Evolutionary conservation across 1,140 invertebrate species (phyloP), one percentile per base, ranked within the genome.

Genomic region (Aphaenogaster ashmeadi): DNA sequence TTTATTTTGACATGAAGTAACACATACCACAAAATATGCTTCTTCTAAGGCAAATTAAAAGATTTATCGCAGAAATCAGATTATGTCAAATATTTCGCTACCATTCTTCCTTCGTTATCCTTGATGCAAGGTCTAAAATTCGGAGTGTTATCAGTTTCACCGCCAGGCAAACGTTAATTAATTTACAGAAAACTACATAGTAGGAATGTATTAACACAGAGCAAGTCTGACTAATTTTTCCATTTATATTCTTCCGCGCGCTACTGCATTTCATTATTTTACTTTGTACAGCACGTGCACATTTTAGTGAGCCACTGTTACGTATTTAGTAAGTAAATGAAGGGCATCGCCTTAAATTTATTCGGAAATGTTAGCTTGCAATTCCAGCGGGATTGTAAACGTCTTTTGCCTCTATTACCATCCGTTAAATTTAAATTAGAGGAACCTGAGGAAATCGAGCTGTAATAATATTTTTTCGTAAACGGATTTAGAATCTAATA

Each of bases 241-340:
- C 80, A 84, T 84, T 84, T 84, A 84, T 84, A 84, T 84, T 74
- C 80, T 74, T 75, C 80, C 69, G 41, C 52, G 67, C 67, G 67
- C 69, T 60, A 74, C 18, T 74, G 80, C 33, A 44, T 62, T 60
- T 71, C 56, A 84, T 75, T 84, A 75, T 75, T 75, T 75, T 75
- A 84, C 58, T 75, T 84, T 60, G 54, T 50, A 36, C 66, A 71
- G 38, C 69, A 84, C 69, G 44, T 47, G 54, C 66, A 72, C 27
- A 18, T 72, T 72, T 84, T 60, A 60, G 54, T 50, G 8, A 71
- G 69, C 84, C 47, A 52, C 60, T 64, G 74, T 85, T 86, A 66
- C 64, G 75, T 80, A 86, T 9, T 86, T 86, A 66, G 84, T 80
- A 79, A 54, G 75, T 80, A 86, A 78, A 86, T 86, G 75, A 79